Conservation (phyloP, 1,140 invertebrate species). For the Lepidurus couesii region DNA sequence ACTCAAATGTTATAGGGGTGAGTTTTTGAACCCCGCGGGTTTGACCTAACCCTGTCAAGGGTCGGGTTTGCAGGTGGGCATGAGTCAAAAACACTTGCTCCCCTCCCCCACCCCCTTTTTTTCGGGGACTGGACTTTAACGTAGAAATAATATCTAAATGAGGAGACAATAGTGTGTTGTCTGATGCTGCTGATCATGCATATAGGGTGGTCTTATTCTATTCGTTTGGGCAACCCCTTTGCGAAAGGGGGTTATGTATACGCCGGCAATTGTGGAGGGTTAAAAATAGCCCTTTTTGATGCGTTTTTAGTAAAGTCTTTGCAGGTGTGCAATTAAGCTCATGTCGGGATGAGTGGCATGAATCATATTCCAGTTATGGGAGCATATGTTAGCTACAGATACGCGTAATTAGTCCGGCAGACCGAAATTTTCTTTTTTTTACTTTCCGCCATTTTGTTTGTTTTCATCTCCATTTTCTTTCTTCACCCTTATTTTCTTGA, state of each 20-base stretch:
- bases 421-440: background rate
- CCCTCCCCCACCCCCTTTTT: background rate
- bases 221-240: background rate
- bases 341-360: background rate
- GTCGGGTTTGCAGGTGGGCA: constrained; percentile 4
- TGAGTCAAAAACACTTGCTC: constrained; percentile 12
- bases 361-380: background rate
- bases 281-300: background rate
- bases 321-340: constrained; percentile 13
- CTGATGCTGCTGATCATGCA: constrained; percentile 15
- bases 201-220: background rate
- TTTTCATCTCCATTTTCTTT: background rate
- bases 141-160: constrained; percentile 14
- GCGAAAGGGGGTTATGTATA: background rate
- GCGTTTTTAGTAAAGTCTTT: background rate
- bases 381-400: background rate
- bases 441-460: background rate
- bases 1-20: background rate
- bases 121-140: background rate
- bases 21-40: background rate
- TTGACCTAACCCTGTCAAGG: constrained; percentile 11
- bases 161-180: constrained; percentile 11
- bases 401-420: background rate
- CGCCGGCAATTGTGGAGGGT: background rate
- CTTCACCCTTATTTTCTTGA: no score